A percentile compares a stretch with the other conserved stretches of the same genome.
Conservation (phyloP, 2,888 invertebrate genomes). For the Slavum lentiscoides region DNA sequence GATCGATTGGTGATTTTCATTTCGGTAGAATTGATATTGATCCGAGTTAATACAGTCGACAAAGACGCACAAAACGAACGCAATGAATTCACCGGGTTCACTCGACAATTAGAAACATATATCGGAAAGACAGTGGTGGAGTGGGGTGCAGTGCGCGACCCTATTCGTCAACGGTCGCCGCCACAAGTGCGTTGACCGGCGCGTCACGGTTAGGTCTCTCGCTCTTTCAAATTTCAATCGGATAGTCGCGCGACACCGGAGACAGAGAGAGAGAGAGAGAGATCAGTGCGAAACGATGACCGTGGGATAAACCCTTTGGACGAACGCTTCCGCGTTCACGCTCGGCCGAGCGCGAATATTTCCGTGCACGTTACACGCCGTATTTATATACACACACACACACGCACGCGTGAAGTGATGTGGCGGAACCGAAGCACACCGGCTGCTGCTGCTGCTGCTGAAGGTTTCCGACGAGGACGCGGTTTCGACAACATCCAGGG, state of each 20-base stretch:
- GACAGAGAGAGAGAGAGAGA: slow-evolving; percentile 15
- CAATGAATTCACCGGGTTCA: too few relatives aligned
- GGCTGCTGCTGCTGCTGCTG: neutral
- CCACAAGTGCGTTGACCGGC: slow-evolving; percentile 35
- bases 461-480: neutral
- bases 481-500: neutral
- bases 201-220: slow-evolving; percentile 11
- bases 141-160: too few relatives aligned
- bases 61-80: too few relatives aligned
- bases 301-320: slow-evolving; percentile 51
- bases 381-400: too few relatives aligned
- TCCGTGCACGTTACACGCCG: slow-evolving; percentile 2
- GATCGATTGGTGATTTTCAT: too few relatives aligned
- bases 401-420: neutral
- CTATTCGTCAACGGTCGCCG: too few relatives aligned
- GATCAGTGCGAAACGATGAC: slow-evolving; percentile 51
- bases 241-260: neutral
- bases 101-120: too few relatives aligned
- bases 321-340: slow-evolving; percentile 47
- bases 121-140: too few relatives aligned
- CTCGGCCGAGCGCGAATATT: slow-evolving; percentile 44
- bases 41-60: too few relatives aligned
- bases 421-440: neutral
- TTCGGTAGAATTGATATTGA: too few relatives aligned
- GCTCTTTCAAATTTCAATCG: slow-evolving; percentile 5